Conservation (phyloP, 2,113 vertebrate genomes). For the Ochotona curzoniae region DNA sequence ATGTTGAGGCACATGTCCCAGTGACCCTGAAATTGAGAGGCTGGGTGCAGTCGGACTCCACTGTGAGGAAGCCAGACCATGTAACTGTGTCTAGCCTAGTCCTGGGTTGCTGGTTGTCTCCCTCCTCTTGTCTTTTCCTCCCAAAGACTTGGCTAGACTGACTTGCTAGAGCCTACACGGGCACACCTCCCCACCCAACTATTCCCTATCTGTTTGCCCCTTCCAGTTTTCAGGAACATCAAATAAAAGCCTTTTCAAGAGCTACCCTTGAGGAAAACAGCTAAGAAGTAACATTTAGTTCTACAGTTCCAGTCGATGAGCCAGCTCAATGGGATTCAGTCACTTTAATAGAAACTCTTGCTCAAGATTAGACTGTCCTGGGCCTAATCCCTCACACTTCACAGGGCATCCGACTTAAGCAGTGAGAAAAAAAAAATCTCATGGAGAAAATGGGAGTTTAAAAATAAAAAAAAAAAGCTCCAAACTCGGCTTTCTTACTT, state of each 20-base stretch:
- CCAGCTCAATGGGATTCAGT: not conserved
- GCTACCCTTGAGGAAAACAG: not conserved
- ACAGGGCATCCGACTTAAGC: not conserved
- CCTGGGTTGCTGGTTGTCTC: too few species aligned
- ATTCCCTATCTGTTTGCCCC: not conserved
- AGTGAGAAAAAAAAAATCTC: not conserved
- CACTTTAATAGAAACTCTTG: not conserved
- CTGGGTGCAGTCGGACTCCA: not conserved
- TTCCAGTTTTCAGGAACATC: conserved; percentile 19
- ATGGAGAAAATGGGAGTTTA: not conserved
- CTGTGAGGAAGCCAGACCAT: not conserved
- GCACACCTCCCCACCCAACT: not conserved
- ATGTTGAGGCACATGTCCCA: not conserved
- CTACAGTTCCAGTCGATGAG: not conserved
- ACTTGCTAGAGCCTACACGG: too few species aligned
- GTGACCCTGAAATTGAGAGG: not conserved
- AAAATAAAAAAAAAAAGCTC: not conserved
- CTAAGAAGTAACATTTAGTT: not conserved
- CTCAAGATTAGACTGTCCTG: not conserved
- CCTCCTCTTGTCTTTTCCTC: too few species aligned
- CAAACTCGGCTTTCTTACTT: not conserved
- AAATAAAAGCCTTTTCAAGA: conserved; percentile 36
- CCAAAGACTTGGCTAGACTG: not conserved
- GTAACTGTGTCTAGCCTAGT: fast-evolving
- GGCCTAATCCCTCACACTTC: not conserved